Conservation (phyloP, 1,140 invertebrate genomes). For the Maniola jurtina region DNA sequence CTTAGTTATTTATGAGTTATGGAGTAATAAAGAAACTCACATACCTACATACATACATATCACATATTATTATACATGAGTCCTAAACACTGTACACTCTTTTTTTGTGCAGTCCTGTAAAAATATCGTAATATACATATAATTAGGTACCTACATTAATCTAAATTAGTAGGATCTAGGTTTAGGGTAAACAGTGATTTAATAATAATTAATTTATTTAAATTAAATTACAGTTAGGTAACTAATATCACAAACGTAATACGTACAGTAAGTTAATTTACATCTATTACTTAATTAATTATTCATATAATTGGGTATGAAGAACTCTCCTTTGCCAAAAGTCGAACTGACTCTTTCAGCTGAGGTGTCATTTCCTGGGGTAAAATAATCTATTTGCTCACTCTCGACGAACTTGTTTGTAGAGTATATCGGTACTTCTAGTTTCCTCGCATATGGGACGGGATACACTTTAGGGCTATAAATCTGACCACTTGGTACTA, state of each 20-base stretch:
- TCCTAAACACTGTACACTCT: no score
- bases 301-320: conserved; percentile 37
- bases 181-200: neutral
- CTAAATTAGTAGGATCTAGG: no score
- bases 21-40: no score
- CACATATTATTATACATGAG: no score
- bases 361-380: conserved; percentile 32
- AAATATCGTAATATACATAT: no score
- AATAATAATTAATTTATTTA: neutral
- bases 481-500: neutral
- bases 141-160: no score
- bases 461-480: conserved; percentile 11
- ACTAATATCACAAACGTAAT: conserved; percentile 31
- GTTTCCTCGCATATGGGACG: conserved; percentile 2
- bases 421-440: conserved; percentile 14
- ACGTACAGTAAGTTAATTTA: neutral
- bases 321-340: conserved; percentile 40
- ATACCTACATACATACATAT: no score
- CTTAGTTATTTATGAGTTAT: no score
- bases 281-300: conserved; percentile 5
- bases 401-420: conserved; percentile 16
- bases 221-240: conserved; percentile 14
- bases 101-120: no score
- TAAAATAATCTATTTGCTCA: conserved; percentile 31
- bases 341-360: conserved; percentile 10